Conservation (phyloP, 2,797 vertebrate genomes). For the Cheirogaleus major region DNA sequence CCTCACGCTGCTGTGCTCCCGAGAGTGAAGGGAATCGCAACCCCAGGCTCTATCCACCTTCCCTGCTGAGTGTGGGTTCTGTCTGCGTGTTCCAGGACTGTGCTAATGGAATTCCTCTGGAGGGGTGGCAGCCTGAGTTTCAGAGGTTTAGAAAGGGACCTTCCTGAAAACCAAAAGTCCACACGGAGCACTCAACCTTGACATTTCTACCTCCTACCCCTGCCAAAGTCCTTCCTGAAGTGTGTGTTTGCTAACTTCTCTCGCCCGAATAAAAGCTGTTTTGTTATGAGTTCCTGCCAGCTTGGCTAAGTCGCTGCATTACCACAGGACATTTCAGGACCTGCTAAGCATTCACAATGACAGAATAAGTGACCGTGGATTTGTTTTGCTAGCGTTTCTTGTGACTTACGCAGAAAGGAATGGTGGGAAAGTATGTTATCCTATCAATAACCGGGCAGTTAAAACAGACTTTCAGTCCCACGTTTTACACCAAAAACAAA, state of each 20-base stretch:
- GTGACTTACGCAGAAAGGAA: not conserved
- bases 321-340: slow-evolving; percentile 70
- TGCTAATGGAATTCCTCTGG: not conserved
- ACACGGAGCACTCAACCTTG: slow-evolving; percentile 48
- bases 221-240: slow-evolving; percentile 42
- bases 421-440: not conserved
- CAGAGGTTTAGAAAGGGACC: slow-evolving; percentile 51
- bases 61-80: not conserved
- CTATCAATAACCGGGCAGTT: slow-evolving; percentile 32
- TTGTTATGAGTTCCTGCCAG: slow-evolving; percentile 86
- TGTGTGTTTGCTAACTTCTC: slow-evolving; percentile 84
- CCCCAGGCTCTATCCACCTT: rapidly evolving
- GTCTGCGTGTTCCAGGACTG: not conserved
- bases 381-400: slow-evolving; percentile 65
- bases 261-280: slow-evolving; percentile 82
- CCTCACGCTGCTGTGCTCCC: not conserved
- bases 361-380: not conserved
- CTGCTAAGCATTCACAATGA: slow-evolving; percentile 72
- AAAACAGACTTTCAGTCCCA: slow-evolving; percentile 34
- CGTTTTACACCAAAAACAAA: not conserved
- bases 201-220: not conserved
- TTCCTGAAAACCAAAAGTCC: slow-evolving; percentile 57
- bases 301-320: slow-evolving; percentile 70
- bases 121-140: not conserved
- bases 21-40: not conserved